Percentiles rank a stretch among this genome's conserved stretches.
These are phyloP conservation scores for Acrocera orbiculus DNA, from an alignment of 2,888 invertebrate species.

Conservation along the genomic window DNA sequence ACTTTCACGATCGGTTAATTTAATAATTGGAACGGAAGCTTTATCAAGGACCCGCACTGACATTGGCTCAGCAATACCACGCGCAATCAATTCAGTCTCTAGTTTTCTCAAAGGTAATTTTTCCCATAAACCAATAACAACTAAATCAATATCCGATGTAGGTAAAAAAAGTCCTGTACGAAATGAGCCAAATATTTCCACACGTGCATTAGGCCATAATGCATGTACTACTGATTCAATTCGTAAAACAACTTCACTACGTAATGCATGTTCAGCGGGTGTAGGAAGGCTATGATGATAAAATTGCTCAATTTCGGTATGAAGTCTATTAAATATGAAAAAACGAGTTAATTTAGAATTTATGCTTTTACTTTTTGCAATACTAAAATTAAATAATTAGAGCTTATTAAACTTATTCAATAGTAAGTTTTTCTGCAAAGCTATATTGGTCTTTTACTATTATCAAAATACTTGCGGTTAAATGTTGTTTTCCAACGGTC, in stretches of 20 bases:
- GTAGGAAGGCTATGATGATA: slow-evolving; percentile 89
- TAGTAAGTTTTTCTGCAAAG: too few relatives aligned
- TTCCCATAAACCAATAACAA: slow-evolving; percentile 73
- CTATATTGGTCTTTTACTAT: too few relatives aligned
- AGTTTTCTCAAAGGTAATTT: slow-evolving; percentile 78
- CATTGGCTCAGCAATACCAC: slow-evolving; percentile 74
- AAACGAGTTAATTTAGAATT: neutral
- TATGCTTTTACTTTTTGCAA: too few relatives aligned
- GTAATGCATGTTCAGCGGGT: slow-evolving; percentile 73
- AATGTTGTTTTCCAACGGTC: too few relatives aligned
- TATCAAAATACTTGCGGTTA: too few relatives aligned
- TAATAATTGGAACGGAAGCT: slow-evolving; percentile 96
- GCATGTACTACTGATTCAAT: slow-evolving; percentile 74
- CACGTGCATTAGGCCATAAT: slow-evolving; percentile 85
- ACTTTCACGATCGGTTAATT: slow-evolving; percentile 71
- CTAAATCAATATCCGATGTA: slow-evolving; percentile 65
- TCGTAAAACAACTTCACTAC: slow-evolving; percentile 73
- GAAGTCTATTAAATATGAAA: slow-evolving; percentile 44
- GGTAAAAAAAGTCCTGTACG: slow-evolving; percentile 94
- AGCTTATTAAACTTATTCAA: too few relatives aligned
- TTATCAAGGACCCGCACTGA: slow-evolving; percentile 93
- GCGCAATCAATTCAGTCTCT: slow-evolving; percentile 74
- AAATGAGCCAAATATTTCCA: slow-evolving; percentile 96
- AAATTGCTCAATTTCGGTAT: slow-evolving; percentile 96
- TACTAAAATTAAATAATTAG: too few relatives aligned